Conservation (phyloP, 2,797 vertebrate species). For the Sebastes aleutianus region DNA sequence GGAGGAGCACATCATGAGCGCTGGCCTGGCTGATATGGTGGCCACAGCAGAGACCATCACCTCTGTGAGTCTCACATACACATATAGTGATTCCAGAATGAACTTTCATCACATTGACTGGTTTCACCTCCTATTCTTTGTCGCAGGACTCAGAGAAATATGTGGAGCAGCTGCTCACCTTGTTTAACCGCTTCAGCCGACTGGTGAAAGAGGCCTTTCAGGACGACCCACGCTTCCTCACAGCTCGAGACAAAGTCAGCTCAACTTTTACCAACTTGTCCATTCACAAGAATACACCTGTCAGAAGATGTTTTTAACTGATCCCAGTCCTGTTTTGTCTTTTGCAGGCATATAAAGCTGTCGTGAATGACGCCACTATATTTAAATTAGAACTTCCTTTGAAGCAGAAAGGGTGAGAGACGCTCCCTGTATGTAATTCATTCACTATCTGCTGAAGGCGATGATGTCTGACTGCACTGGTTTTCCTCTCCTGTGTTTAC, state of each 20-base stretch:
- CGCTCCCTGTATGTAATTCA: neutral
- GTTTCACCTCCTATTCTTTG: slow-evolving; percentile 22
- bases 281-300: fast-evolving
- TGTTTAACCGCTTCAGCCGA: slow-evolving; percentile 99
- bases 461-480: neutral
- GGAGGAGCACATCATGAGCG: slow-evolving; percentile 98
- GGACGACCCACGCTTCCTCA: slow-evolving; percentile 97
- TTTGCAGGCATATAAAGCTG: slow-evolving; percentile 95
- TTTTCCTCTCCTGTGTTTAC: slow-evolving; percentile 1
- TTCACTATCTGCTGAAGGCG: no score
- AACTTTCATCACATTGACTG: neutral
- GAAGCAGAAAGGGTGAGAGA: slow-evolving; percentile 97
- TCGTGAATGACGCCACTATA: slow-evolving; percentile 99
- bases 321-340: neutral
- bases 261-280: neutral
- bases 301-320: neutral
- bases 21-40: slow-evolving; percentile 97
- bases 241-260: slow-evolving; percentile 96
- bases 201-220: slow-evolving; percentile 99
- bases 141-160: slow-evolving; percentile 98
- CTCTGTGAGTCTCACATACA: slow-evolving; percentile 85
- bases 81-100: neutral
- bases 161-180: slow-evolving; percentile 96
- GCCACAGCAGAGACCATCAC: slow-evolving; percentile 98
- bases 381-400: slow-evolving; percentile 98